Evolutionary conservation across 2,797 vertebrate genomes (phyloP), one percentile per base, ranked within the genome.

Genomic region (Xerus rutilus): DNA sequence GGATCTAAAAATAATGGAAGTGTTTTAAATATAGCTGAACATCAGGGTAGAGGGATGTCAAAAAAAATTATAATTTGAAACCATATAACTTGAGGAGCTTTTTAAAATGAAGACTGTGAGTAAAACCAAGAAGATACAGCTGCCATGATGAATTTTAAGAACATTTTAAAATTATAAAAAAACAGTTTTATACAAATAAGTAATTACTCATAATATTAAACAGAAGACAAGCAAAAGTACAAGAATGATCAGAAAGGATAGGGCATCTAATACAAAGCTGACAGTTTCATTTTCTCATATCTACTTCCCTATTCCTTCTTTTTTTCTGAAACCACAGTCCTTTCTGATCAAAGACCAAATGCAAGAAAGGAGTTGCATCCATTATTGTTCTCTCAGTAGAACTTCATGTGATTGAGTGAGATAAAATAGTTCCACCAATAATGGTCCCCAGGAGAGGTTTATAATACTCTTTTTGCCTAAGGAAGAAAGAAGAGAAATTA

Each of bases 21-120:
- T 70, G 9, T 70, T 93, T 92, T 79, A 92, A 96, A 86, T 78
- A 74, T 11, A 92, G 21, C 30, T 72, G 67, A 92, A 94, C n/a
- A 65, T 28, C 52, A 79, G 93, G 35, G 20, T 82, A 87, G 79
- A 89, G 49, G 30, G 95, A 94, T 84, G 43, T 18, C 23, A 21
- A 25, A 57, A 43, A 96, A 69, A n/a, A 76, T 30, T 59, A 67
- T 81, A 92, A 94, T 3, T 81, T 86, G n/a, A 93, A 89, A 92
- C 67, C 30, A 84, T 64, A 28, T 49, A 94, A 91, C n/a, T 73
- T 76, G 5, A 86, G 11, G 52, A 15, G 86, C 72, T 95, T 93
- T 91, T 90, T 81, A 3, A 95, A 89, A 90, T 89, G 28, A 90
- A 10, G 8, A 76, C 64, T 84, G 6, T 67, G 5, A 90, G 0